Base-by-base conservation (phyloP, 2,113 vertebrate species). In the Oryzias javanicus region DNA sequence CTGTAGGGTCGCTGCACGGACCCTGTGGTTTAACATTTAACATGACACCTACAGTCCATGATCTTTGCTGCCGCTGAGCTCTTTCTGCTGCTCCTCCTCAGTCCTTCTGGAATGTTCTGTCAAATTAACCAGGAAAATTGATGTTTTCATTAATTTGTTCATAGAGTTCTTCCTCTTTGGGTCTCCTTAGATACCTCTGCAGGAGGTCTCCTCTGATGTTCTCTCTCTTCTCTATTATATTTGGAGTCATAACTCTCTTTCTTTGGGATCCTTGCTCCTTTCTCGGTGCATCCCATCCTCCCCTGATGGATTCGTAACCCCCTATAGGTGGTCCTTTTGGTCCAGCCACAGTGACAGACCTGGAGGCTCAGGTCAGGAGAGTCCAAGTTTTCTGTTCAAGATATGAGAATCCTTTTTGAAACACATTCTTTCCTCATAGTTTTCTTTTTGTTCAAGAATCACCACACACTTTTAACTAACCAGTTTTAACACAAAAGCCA, bases 261-360 rank as follows among this genome's bases (percentile, higher is more conserved):
- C 47, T 56, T 6, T 0, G 81, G 59, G 57, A 78, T 55, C 27
- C 20, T 15, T 22, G 12, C 0, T 19, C 64, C 60, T 0, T 66
- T 72, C 1, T 27, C 14, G 0, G 50, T 74, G 35, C 80, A 83
- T 16, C 67, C 67, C 44, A 22, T 84, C 17, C 5, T 81, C 22
- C 82, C 72, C 47, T 84, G 81, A 57, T 84, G 81, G 22, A 15
- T 81, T 14, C 70, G 76, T 18, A 84, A 22, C 0, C 79, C 79
- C 0, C 50, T 54, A 14, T 67, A 67, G 1, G 27, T 74, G 0
- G 73, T 84, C 0, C 14, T 1, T 40, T 67, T 77, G 3, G 14
- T 52, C 79, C 82, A 84, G n/a, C 81, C 74, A 2, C 78, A 80
- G 49, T 69, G 45, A 14, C 74, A 83, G 20, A 77, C 19, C 20